Evolutionary conservation across 2,888 invertebrate genomes (phyloP).

Genomic region (Parelbella ahira): DNA sequence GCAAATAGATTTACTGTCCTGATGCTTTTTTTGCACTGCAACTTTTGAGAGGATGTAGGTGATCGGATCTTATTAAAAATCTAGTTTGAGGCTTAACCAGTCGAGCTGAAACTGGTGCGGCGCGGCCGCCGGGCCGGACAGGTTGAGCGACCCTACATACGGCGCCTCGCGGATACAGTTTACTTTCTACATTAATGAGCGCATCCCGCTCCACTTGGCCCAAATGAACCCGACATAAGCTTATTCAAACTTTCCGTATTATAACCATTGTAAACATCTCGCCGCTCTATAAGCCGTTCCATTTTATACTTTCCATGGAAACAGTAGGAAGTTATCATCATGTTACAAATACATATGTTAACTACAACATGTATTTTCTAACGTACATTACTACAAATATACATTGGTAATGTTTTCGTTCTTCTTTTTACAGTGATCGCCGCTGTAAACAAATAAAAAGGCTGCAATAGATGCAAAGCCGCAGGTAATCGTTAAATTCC

Average conservation of each 20-base stretch:
- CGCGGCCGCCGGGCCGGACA: conserved; percentile 46
- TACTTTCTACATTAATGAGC: conserved; percentile 72
- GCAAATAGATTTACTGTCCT: no score
- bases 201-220: conserved; percentile 51
- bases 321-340: no score
- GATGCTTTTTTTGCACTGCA: conserved; percentile 2
- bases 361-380: no score
- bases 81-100: conserved; percentile 58
- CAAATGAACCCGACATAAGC: conserved; percentile 31
- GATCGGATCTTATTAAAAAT: conserved; percentile 57
- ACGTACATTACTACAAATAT: no score
- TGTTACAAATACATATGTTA: no score
- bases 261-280: conserved; percentile 20
- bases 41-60: conserved; percentile 12
- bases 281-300: no score
- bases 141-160: conserved; percentile 67
- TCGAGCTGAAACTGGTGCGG: conserved; percentile 60
- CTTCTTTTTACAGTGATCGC: no score
- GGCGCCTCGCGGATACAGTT: conserved; percentile 71
- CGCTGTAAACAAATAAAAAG: conserved; percentile 14
- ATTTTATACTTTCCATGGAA: no score
- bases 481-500: conserved; percentile 19
- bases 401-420: no score
- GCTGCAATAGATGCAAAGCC: conserved; percentile 8
- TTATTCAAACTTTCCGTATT: conserved; percentile 10